Base-by-base conservation (phyloP, 2,888 invertebrate genomes). In the Calameuta pallipes region DNA sequence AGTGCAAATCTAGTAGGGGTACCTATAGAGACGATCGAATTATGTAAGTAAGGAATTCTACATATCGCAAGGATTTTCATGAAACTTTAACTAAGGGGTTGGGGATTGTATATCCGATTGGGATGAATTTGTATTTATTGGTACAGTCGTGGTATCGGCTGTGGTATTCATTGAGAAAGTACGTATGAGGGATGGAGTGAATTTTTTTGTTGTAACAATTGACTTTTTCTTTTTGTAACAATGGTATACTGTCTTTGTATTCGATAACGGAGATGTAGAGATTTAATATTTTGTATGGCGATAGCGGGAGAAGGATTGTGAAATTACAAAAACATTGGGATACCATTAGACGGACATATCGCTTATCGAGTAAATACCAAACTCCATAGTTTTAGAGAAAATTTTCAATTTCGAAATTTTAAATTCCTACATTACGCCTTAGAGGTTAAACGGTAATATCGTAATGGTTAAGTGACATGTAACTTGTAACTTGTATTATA, bases 261-360 rank as follows among this genome's bases (percentile, higher is more conserved):
- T 71, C 12, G 71, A 71, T 31, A 12, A 33, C 71, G 31, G 71
- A 71, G 31, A 71, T 31, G 15, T 15, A 31, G 71, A 31, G 31
- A 34, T 71, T 11, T 15, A 11, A 71, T 30, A 71, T 71, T 71
- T 71, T 71, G 3, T 71, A 71, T 71, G 33, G 15, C 11, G 31
- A 31, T 30, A n/a, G 69, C 71, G 71, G 9, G 33, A 12, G 71
- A 11, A 15, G 6, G 4, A 34, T 34, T 31, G 31, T 31, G 33
- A 33, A 31, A 33, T 33, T 0, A 71, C 13, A 11, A 12, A n/a
- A n/a, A 74, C 0, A 56, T 15, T 56, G 23, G 23, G 1, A 37
- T 35, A 80, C 81, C 84, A 82, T 80, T 85, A 84, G 83, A 89
- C 84, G 84, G 82, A 90, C 89, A 88, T 90, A 90, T 90, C 90